Evolutionary conservation across 2,888 invertebrate genomes (phyloP).

Genomic region (Phaonia tiefii): DNA sequence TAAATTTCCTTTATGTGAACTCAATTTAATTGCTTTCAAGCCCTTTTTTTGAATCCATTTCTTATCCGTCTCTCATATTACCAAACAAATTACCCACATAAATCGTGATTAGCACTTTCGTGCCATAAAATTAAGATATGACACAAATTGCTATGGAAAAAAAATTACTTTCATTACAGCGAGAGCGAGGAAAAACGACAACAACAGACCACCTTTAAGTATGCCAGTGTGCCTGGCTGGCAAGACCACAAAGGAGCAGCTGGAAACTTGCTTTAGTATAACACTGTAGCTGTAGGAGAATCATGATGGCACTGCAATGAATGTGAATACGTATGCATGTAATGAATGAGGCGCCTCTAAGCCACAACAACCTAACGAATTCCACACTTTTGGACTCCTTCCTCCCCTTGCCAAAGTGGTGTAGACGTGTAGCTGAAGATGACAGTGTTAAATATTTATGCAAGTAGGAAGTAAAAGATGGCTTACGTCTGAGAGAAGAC

Average conservation of each 20-base stretch:
- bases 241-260: neutral
- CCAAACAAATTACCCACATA: constrained; percentile 25
- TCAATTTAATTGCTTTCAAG: too few species aligned
- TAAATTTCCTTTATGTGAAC: too few species aligned
- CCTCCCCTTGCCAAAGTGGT: neutral
- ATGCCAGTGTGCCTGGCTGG: constrained; percentile 17
- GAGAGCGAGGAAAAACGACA: neutral
- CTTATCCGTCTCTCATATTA: neutral
- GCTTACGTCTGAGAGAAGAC: constrained; percentile 9
- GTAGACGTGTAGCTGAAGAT: constrained; percentile 57
- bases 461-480: constrained; percentile 71
- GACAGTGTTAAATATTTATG: constrained; percentile 66
- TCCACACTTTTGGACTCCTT: constrained; percentile 6
- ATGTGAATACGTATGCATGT: neutral
- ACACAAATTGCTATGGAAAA: constrained; percentile 48
- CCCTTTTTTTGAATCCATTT: too few species aligned
- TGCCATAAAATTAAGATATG: constrained; percentile 36
- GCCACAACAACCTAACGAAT: neutral
- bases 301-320: neutral
- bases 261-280: neutral
- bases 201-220: constrained; percentile 25
- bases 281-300: too few species aligned
- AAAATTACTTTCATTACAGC: constrained; percentile 39
- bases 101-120: constrained; percentile 27
- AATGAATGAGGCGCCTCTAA: neutral